Base-by-base conservation (phyloP, 2,797 vertebrate genomes). In the Pseudochromis fuscus region DNA sequence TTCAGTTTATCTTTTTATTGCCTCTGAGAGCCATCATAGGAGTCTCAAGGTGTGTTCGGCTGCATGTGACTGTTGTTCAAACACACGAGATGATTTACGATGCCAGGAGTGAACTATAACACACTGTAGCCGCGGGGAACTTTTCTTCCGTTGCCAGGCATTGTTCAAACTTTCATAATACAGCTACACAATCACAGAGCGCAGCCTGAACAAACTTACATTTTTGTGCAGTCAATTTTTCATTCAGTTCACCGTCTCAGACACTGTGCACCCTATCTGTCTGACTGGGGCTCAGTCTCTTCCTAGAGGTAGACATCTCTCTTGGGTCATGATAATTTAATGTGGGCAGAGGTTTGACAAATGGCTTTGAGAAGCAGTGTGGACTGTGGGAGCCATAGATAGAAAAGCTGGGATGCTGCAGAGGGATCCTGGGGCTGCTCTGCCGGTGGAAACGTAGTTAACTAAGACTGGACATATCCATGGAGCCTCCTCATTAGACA, bases 401-500 rank as follows among this genome's bases (percentile, higher is more conserved):
- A 52, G 80, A 76, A 50, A 33, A 82, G 66, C 57, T 19, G 48
- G 68, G 70, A 81, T 70, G 66, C 62, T 82, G 73, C 57, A 59
- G 57, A 83, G 77, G 77, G 64, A 84, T 64, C 77, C 83, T 81
- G 79, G 74, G 83, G 72, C 87, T 37, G 64, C 60, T 77, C 72
- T 75, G 53, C 88, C 72, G 67, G 25, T 85, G 77, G 83, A 92
- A 85, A 88, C 42, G 37, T 68, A 44, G 80, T 91, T 93, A 89
- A 82, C 85, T 88, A 79, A 86, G 64, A 81, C 53, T 49, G 61
- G 85, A 90, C 82, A 72, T 53, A 77, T 88, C 91, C 80, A 31
- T n/a, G 23, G 87, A 87, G 91, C 71, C 83, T 88, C 83, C 84
- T 93, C 79, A 87, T 94, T 94, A 94, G 89, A 88, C 70, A 63